These are phyloP conservation scores for Cryptocephalus moraei DNA, from an alignment of 2,888 invertebrate species.

Conservation along the genomic window DNA sequence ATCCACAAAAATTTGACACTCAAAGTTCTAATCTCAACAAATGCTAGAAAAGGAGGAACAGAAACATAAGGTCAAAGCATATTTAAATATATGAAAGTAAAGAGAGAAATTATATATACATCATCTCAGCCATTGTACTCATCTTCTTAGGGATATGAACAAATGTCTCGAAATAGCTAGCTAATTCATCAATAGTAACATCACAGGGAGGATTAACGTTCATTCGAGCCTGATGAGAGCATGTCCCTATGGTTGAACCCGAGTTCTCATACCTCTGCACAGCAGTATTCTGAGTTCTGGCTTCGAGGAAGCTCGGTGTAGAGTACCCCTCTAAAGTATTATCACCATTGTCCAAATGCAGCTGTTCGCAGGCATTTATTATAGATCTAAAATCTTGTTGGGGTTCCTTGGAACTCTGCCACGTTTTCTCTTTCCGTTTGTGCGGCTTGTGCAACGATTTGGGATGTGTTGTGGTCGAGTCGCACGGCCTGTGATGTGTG, in stretches of 20 bases:
- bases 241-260: conserved; percentile 38
- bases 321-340: conserved; percentile 18
- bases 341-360: conserved; percentile 28
- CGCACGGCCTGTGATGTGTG: conserved; percentile 14
- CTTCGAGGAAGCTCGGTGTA: conserved; percentile 28
- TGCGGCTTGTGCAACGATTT: conserved; percentile 4
- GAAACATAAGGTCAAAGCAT: no score
- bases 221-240: conserved; percentile 65
- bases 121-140: conserved; percentile 97
- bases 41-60: no score
- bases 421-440: conserved; percentile 21
- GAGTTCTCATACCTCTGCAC: conserved; percentile 9
- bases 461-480: conserved; percentile 8
- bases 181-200: conserved; percentile 87
- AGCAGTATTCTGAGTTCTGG: conserved; percentile 16
- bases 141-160: conserved; percentile 96
- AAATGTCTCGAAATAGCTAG: conserved; percentile 90
- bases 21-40: no score
- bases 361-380: conserved; percentile 34
- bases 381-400: conserved; percentile 35
- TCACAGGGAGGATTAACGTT: conserved; percentile 62
- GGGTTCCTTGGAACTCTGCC: conserved; percentile 23
- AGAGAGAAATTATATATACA: conserved; percentile 69
- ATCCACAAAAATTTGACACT: no score
- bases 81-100: background rate